Evolutionary conservation across 2,888 invertebrate genomes (phyloP), one percentile per base, ranked within the genome.

Genomic region (Drosophila leonis): DNA sequence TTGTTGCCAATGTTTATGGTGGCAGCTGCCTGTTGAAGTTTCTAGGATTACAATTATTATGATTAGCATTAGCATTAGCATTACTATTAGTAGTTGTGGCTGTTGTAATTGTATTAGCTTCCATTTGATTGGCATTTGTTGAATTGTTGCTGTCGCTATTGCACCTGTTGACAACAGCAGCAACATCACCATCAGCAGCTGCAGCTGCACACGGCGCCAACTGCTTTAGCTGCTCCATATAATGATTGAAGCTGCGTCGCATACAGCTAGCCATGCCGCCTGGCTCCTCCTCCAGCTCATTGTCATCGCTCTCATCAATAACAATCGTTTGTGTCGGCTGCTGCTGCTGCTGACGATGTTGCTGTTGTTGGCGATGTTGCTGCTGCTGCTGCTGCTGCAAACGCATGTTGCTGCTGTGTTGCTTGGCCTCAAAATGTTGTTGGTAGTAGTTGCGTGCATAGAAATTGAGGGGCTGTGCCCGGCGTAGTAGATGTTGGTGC

Each of bases 121-220:
- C 85, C 84, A 75, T 82, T 78, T 72, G 88, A 83, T 87, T 80
- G 88, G 90, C 78, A 79, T 89, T 80, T 66, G 73, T 78, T 75
- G 78, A 46, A 55, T 69, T 70, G 60, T 55, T 75, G 54, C 31
- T 75, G 41, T 65, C 73, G 73, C 72, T 88, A 80, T 80, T 85
- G 86, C 88, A 88, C 90, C 82, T 71, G 56, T 63, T 82, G 67
- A 65, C 75, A 35, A 7, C 42, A 42, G 54, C 60, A 44, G 42
- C 55, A 18, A 24, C 52, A 15, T 15, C 51, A 9, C 15, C 54
- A 1, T 44, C 35, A 49, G 31, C 31, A 24, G 31, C 44, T 10
- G 54, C 71, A 24, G 48, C 65, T 13, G 39, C 54, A 48, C 65
- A 75, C 27, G 75, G 67, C 35, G 80, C 77, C 44, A 90, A 52